phyloP scores from a whole-genome alignment of 1,140 invertebrate species.

The Zophobas atratus region DNA sequence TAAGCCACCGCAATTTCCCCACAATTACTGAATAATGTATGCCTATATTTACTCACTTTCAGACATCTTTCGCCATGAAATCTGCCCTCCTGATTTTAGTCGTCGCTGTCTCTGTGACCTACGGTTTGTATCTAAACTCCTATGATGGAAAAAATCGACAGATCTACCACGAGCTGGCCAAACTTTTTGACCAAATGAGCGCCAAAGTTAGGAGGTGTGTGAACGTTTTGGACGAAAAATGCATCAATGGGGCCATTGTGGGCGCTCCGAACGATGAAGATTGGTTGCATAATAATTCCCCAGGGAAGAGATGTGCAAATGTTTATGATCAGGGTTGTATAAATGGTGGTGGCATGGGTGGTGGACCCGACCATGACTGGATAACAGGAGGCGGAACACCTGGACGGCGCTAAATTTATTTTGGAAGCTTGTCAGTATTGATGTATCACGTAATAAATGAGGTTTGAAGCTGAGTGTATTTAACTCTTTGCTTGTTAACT shows the following conservation, averaged over 20 bases:
- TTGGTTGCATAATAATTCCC: conserved; percentile 29
- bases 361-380: background rate
- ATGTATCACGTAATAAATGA: background rate
- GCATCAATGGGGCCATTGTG: conserved; percentile 40
- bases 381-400: background rate
- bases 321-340: background rate
- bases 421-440: background rate
- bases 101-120: background rate
- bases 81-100: background rate
- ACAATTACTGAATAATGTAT: background rate
- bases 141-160: background rate
- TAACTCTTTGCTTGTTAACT: no score
- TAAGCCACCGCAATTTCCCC: background rate
- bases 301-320: conserved; percentile 44
- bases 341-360: background rate
- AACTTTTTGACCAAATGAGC: background rate
- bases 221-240: conserved; percentile 47
- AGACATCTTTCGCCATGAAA: background rate
- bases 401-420: conserved; percentile 10
- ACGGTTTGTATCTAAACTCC: background rate
- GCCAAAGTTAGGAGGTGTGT: conserved; percentile 34
- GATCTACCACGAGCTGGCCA: background rate
- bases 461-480: no score
- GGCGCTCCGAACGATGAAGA: conserved; percentile 36
- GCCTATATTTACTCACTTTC: no score